Conservation (phyloP, 2,113 vertebrate species). For the Pionites leucogaster region DNA sequence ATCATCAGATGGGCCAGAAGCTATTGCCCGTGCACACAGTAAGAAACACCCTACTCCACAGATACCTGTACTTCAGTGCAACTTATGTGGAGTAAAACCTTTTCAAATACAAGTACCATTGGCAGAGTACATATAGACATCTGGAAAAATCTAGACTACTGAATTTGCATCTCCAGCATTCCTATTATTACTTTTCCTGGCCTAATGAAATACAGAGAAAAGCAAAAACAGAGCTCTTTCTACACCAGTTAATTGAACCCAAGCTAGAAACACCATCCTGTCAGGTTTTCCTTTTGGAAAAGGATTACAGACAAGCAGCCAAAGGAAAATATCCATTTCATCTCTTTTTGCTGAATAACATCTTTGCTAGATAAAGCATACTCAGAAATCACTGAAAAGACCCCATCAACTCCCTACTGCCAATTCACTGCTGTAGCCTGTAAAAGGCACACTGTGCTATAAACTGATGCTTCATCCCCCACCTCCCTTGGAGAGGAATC, state of each 20-base stretch:
- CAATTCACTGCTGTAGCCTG: fast-evolving
- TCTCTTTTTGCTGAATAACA: background rate
- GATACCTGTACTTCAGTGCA: background rate
- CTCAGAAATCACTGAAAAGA: background rate
- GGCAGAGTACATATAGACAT: background rate
- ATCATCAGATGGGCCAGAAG: background rate
- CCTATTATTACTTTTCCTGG: background rate
- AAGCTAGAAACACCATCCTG: background rate
- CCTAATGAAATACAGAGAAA: background rate
- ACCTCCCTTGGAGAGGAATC: background rate
- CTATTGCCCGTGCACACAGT: background rate
- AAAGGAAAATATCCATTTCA: background rate
- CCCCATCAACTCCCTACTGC: background rate
- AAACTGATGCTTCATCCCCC: background rate
- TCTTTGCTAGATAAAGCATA: background rate
- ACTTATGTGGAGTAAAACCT: background rate
- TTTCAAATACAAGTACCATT: background rate
- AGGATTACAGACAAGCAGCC: background rate
- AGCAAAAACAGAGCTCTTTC: background rate
- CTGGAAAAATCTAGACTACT: background rate
- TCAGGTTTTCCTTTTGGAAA: background rate
- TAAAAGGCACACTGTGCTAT: background rate
- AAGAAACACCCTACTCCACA: background rate
- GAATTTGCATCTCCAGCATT: background rate
- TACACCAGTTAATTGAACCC: background rate